These are phyloP conservation scores for Metopolophium dirhodum DNA, from an alignment of 1,140 invertebrate species.

Conservation along the genomic window DNA sequence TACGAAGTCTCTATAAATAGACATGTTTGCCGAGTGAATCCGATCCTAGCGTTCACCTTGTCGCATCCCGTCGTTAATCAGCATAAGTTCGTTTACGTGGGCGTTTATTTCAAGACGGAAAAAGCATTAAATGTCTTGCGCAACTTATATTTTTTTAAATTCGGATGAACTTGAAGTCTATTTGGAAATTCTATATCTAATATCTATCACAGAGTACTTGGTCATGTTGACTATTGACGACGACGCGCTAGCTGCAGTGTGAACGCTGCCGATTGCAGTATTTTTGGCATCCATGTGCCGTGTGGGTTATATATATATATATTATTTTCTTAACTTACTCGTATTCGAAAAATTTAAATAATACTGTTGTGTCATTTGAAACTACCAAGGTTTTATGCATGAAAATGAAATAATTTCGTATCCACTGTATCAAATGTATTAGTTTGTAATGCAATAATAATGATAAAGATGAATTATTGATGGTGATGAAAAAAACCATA, in stretches of 20 bases:
- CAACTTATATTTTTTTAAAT: not conserved
- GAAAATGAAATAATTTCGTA: constrained; percentile 18
- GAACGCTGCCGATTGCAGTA: constrained; percentile 31
- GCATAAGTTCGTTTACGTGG: not conserved
- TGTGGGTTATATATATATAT: not conserved
- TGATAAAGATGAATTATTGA: not conserved
- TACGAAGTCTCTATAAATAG: constrained; percentile 49
- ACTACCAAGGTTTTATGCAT: not conserved
- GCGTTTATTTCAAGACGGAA: constrained; percentile 16
- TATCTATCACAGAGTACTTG: not conserved
- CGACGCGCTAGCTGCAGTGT: not conserved
- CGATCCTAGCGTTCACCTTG: constrained; percentile 33
- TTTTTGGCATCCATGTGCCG: constrained; percentile 31
- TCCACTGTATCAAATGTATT: not conserved
- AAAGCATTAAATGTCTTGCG: not conserved
- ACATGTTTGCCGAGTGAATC: constrained; percentile 21
- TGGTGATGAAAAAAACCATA: not conserved
- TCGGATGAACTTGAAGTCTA: not conserved
- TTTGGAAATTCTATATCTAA: constrained; percentile 5
- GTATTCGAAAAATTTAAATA: constrained; percentile 11
- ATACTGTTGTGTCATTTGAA: not conserved
- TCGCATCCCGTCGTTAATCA: constrained; percentile 41
- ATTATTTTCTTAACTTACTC: not conserved
- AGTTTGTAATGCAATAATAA: constrained; percentile 28
- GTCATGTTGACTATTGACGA: not conserved